phyloP scores from a whole-genome alignment of 2,888 invertebrate genomes.

The Xestia ashworthii region DNA sequence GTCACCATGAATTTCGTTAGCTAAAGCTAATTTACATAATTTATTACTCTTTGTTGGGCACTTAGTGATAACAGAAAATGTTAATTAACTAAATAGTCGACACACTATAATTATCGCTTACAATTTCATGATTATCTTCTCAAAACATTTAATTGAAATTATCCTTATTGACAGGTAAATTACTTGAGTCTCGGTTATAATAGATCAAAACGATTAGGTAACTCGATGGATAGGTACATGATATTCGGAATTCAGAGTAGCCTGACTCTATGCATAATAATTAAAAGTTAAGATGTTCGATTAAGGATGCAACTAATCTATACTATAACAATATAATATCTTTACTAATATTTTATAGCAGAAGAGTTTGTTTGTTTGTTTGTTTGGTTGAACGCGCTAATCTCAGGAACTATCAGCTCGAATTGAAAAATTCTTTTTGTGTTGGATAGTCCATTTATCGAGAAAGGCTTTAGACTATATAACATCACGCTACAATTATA shows the following conservation, averaged over 20 bases:
- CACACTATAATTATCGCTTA: not conserved
- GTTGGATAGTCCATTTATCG: too few species aligned
- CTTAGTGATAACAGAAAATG: not conserved
- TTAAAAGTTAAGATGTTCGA: not conserved
- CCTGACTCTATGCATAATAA: not conserved
- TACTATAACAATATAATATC: too few species aligned
- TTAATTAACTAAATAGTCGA: not conserved
- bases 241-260: not conserved
- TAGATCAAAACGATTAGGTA: not conserved
- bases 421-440: too few species aligned
- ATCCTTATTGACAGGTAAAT: conserved; percentile 34
- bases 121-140: conserved; percentile 6
- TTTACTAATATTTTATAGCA: too few species aligned
- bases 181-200: not conserved
- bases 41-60: not conserved
- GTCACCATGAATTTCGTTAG: too few species aligned
- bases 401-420: too few species aligned
- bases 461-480: too few species aligned
- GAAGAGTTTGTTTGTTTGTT: too few species aligned
- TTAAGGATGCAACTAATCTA: too few species aligned
- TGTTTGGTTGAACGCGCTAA: too few species aligned
- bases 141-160: conserved; percentile 13
- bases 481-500: too few species aligned
- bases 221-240: not conserved
- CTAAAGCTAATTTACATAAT: not conserved